A percentile compares a stretch with the other conserved stretches of the same genome.
phyloP scores from a whole-genome alignment of 2,888 invertebrate species.

The Acanthoscelides obtectus region DNA sequence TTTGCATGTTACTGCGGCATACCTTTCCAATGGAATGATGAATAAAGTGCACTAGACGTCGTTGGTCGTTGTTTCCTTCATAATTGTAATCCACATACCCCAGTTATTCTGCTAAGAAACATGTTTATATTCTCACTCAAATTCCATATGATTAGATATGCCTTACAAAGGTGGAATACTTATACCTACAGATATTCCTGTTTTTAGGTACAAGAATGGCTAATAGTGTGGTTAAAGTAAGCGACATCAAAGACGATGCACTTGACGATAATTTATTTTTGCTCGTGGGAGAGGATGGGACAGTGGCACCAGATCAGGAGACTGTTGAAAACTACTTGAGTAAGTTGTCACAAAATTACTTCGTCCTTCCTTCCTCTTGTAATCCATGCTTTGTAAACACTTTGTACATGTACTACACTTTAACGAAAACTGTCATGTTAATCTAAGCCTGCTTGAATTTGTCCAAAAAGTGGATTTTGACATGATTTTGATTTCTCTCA shows the following conservation, averaged over 20 bases:
- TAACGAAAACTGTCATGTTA: not conserved
- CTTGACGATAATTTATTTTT: slow-evolving; percentile 71
- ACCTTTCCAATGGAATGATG: not conserved
- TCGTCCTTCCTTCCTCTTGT: too few species aligned
- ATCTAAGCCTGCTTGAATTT: not conserved
- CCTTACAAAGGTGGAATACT: not conserved
- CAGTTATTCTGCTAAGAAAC: not conserved
- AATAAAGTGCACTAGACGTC: not conserved
- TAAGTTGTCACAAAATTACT: slow-evolving; percentile 55
- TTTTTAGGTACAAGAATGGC: slow-evolving; percentile 34
- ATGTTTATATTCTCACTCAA: not conserved
- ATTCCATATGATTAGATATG: not conserved
- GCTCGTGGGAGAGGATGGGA: slow-evolving; percentile 83
- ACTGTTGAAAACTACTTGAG: slow-evolving; percentile 75
- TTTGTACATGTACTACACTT: too few species aligned
- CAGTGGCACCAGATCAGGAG: slow-evolving; percentile 74
- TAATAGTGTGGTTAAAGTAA: slow-evolving; percentile 46
- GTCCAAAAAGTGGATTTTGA: not conserved
- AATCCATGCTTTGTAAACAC: too few species aligned
- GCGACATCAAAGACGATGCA: slow-evolving; percentile 43
- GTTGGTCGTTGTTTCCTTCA: not conserved
- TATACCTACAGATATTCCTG: not conserved
- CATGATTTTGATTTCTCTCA: not conserved
- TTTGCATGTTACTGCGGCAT: not conserved
- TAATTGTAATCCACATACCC: not conserved